Base-by-base conservation (phyloP, 2,797 vertebrate genomes). In the Acanthornis magna region DNA sequence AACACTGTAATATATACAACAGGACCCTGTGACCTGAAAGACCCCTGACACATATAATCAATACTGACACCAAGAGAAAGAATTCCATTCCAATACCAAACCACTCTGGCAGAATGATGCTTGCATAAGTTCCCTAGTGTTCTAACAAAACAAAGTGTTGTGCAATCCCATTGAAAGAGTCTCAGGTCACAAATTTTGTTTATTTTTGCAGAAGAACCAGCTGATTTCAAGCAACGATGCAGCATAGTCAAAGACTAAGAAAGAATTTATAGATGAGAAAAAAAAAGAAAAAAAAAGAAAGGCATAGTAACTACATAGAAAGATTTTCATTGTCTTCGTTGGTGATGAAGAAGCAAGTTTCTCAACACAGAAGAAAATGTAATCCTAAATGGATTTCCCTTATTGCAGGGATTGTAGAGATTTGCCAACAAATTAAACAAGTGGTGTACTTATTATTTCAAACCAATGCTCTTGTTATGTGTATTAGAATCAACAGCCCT, bases 91-190 rank as follows among this genome's bases (percentile, higher is more conserved):
- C 29, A 73, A 5, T 9, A 71, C 20, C 25, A 68, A n/a, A 6
- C 1, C 5, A 19, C 4, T 47, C 58, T 66, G 15, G 4, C 57
- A 65, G 32, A 80, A 70, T n/a, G 9, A n/a, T 0, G 0, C 26
- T 6, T 34, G 19, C 1, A 0, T 30, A 36, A 61, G 16, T n/a
- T 91, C 15, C 16, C 23, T 23, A 47, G 11, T 36, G 66, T 45
- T 73, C 61, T 50, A 72, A 15, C 19, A 65, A 63, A 68, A 4
- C 1, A 25, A 50, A 42, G 0, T 19, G 3, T 47, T 72, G 45
- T 51, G 19, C 0, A 5, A 1, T 45, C 7, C 8, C 14, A 47
- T 3, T 58, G 54, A 75, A 78, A 67, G 10, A 50, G 20, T 48
- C 4, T 66, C 3, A 36, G 5, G 16, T 60, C 36, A 75, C 16